These are phyloP conservation scores for Protodeltote pygarga DNA, from an alignment of 2,888 invertebrate genomes.

Conservation along the genomic window DNA sequence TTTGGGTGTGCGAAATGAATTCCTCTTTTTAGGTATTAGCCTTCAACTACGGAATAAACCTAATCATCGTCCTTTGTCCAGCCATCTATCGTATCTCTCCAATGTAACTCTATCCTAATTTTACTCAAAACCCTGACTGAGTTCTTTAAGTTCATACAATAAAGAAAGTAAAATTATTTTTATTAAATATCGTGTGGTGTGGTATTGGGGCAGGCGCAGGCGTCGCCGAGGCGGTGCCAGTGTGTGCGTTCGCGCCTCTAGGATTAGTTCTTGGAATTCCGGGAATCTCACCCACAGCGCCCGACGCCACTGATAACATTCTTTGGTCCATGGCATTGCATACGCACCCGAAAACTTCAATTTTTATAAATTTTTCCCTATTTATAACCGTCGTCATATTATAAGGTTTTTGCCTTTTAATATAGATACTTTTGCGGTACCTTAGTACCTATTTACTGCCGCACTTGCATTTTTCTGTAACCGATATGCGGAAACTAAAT, in stretches of 20 bases:
- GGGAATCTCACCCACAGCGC: constrained; percentile 48
- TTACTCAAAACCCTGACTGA: too few relatives aligned
- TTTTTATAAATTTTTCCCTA: constrained; percentile 1
- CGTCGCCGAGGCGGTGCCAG: constrained; percentile 42
- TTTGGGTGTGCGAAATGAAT: too few relatives aligned
- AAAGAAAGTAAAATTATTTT: constrained; percentile 3
- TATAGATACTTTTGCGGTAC: too few relatives aligned
- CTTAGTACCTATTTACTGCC: not conserved
- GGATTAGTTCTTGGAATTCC: constrained; percentile 56
- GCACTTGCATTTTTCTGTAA: not conserved
- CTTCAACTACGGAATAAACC: too few relatives aligned
- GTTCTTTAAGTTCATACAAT: not conserved
- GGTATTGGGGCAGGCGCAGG: constrained; percentile 32
- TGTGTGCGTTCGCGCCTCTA: constrained; percentile 54
- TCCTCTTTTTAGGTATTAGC: too few relatives aligned
- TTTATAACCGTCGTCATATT: constrained; percentile 19
- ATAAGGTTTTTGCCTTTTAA: too few relatives aligned
- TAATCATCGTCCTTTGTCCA: too few relatives aligned
- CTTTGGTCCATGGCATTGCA: constrained; percentile 26
- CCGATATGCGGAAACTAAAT: too few relatives aligned
- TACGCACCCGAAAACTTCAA: constrained; percentile 16
- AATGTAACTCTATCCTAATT: too few relatives aligned
- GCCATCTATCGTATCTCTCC: too few relatives aligned
- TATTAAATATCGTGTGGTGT: constrained; percentile 3
- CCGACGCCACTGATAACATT: constrained; percentile 51